These are phyloP conservation scores for Proctacanthus coquilletti DNA, from an alignment of 1,140 invertebrate genomes.

Conservation along the genomic window DNA sequence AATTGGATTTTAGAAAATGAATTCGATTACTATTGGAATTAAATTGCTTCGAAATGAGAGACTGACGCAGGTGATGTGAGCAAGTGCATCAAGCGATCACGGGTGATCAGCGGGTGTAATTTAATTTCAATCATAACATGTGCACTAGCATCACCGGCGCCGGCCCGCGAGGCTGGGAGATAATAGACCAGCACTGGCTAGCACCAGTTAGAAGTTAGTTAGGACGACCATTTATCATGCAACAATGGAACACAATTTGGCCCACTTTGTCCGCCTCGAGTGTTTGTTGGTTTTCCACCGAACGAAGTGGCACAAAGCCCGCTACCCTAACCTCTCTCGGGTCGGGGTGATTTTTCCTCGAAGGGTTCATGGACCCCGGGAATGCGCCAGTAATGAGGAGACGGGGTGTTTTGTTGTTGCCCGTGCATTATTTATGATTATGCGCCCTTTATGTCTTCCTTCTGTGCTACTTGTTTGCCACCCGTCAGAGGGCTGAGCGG, in stretches of 20 bases:
- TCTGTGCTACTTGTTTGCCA: background rate
- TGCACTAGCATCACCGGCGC: background rate
- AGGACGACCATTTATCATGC: background rate
- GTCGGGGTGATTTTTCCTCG: background rate
- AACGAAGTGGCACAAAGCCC: background rate
- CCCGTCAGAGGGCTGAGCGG: background rate
- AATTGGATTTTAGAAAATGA: too few species aligned
- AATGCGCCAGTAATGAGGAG: background rate
- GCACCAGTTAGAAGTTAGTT: background rate
- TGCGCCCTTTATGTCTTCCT: background rate
- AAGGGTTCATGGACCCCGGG: background rate
- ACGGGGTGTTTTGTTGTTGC: background rate
- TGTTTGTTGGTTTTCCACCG: conserved; percentile 2
- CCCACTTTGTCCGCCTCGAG: conserved; percentile 1
- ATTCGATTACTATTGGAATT: too few species aligned
- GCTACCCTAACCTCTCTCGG: background rate
- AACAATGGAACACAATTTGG: conserved; percentile 3
- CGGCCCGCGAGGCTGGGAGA: background rate
- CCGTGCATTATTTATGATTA: conserved; percentile 1
- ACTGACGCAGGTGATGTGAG: too few species aligned
- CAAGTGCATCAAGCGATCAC: too few species aligned
- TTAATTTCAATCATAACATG: background rate
- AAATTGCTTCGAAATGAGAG: too few species aligned
- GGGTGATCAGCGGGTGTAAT: background rate
- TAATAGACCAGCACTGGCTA: background rate